A percentile compares a stretch with the other conserved stretches of the same genome.
Conservation (phyloP, 2,888 invertebrate species). For the Hydroisotoma schaefferi region DNA sequence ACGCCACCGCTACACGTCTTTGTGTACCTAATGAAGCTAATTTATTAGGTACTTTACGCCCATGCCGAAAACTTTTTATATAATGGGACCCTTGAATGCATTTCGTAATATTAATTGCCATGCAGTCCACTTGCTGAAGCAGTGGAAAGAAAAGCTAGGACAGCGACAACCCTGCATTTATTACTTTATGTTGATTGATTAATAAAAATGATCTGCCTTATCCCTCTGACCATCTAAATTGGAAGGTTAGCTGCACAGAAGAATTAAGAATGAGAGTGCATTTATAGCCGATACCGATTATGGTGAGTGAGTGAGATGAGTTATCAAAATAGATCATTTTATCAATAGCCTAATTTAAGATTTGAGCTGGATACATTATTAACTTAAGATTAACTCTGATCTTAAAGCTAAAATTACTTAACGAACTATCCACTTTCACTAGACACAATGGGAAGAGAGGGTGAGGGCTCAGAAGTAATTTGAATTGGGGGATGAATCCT, state of each 20-base stretch:
- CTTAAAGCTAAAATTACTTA: not conserved
- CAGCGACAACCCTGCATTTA: too few species aligned
- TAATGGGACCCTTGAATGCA: too few species aligned
- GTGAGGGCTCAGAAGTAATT: slow-evolving; percentile 2
- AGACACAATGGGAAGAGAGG: not conserved
- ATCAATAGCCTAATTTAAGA: too few species aligned
- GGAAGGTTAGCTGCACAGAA: slow-evolving; percentile 3
- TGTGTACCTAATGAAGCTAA: too few species aligned
- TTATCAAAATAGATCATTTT: slow-evolving; percentile 12
- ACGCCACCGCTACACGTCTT: too few species aligned
- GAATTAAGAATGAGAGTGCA: not conserved
- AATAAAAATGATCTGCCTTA: slow-evolving; percentile 18
- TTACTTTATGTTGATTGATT: slow-evolving; percentile 20
- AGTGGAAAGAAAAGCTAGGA: too few species aligned
- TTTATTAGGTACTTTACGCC: too few species aligned
- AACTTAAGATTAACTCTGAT: not conserved
- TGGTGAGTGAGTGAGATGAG: too few species aligned
- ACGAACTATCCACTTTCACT: not conserved
- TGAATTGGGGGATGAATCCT: not conserved
- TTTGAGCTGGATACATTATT: not conserved
- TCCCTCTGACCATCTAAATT: slow-evolving; percentile 10
- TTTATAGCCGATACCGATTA: too few species aligned
- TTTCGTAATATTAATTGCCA: too few species aligned
- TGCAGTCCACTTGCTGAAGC: too few species aligned
- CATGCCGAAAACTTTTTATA: too few species aligned